A percentile compares a stretch with the other conserved stretches of the same genome.
Evolutionary conservation across 2,797 vertebrate species (phyloP).

Genomic region (Sorex maritimensis): DNA sequence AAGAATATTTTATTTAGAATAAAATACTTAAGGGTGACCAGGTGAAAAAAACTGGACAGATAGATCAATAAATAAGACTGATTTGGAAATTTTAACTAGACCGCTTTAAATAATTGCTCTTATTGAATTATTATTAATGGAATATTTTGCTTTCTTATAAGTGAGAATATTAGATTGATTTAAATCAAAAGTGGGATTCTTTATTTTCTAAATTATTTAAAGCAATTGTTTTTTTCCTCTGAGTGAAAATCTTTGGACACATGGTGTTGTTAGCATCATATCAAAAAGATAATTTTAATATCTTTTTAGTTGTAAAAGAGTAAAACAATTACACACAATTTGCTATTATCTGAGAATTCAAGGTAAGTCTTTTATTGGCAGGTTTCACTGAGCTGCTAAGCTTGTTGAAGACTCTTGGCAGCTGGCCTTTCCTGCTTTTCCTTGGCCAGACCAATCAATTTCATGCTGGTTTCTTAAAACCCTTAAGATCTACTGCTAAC

Average conservation of each 20-base stretch:
- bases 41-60: not conserved
- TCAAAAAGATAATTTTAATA: not conserved
- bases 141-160: not conserved
- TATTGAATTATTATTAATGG: not conserved
- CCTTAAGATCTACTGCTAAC: constrained; percentile 68
- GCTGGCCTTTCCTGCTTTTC: constrained; percentile 69
- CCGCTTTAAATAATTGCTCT: not conserved
- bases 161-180: not conserved
- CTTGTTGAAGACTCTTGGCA: constrained; percentile 69
- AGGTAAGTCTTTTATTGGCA: constrained; percentile 34
- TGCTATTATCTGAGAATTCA: constrained; percentile 37
- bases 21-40: not conserved
- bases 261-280: not conserved
- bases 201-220: constrained; percentile 21
- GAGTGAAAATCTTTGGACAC: not conserved
- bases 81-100: not conserved
- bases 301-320: not conserved
- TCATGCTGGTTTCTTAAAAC: constrained; percentile 77
- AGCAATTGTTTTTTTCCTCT: not conserved
- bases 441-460: constrained; percentile 82
- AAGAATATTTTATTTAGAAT: not conserved
- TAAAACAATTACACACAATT: not conserved
- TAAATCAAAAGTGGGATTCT: not conserved
- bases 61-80: not conserved
- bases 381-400: constrained; percentile 26